Conservation (phyloP, 1,140 invertebrate genomes). For the Heterodera schachtii region DNA sequence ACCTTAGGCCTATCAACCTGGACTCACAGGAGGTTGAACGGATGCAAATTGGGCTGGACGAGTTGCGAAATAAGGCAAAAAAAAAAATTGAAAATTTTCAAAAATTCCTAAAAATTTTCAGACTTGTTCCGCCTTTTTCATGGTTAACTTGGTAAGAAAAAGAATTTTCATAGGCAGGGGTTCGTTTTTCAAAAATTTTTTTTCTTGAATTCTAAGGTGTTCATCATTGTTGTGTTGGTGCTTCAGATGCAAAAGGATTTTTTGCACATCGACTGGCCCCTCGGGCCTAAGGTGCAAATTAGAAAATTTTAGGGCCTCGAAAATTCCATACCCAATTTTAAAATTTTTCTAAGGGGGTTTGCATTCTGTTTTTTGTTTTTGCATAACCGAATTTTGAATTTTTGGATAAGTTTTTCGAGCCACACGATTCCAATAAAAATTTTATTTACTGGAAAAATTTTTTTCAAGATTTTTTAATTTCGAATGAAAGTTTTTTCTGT, state of each 20-base stretch:
- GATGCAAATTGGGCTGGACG: slow-evolving; percentile 51
- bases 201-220: slow-evolving; percentile 70
- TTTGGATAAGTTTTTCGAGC: too few species aligned
- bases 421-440: too few species aligned
- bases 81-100: slow-evolving; percentile 11
- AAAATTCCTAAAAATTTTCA: slow-evolving; percentile 22
- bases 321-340: too few species aligned
- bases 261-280: slow-evolving; percentile 88
- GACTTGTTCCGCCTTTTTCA: slow-evolving; percentile 83
- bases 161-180: too few species aligned
- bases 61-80: slow-evolving; percentile 56
- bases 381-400: too few species aligned
- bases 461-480: too few species aligned
- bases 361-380: too few species aligned
- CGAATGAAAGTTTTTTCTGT: too few species aligned
- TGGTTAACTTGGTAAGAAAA: slow-evolving; percentile 79
- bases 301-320: too few species aligned
- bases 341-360: too few species aligned
- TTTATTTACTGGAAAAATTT: too few species aligned
- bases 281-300: slow-evolving; percentile 78
- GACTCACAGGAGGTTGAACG: slow-evolving; percentile 52
- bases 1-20: slow-evolving; percentile 57
- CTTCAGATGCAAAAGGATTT: slow-evolving; percentile 91
- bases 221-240: slow-evolving; percentile 95
- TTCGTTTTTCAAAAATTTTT: neutral